Evolutionary conservation across 2,888 invertebrate genomes (phyloP), one percentile per base, ranked within the genome.

Genomic region (Noctua janthina): DNA sequence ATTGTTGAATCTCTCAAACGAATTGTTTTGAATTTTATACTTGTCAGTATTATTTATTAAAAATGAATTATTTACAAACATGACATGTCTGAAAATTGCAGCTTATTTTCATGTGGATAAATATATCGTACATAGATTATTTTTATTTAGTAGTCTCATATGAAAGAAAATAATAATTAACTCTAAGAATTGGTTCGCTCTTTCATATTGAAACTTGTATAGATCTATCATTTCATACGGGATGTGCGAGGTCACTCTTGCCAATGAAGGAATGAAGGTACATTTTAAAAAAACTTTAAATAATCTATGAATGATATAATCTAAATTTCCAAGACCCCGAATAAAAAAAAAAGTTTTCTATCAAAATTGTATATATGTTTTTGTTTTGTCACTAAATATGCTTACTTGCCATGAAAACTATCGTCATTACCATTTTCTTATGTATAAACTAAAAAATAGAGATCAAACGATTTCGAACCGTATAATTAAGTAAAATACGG

Each of bases 1-100:
- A 81, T 72, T 78, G 78, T 85, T 89, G 88, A 88, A 87, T 87
- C 89, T 83, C 81, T 77, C 62, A 51, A 81, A 73, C 79, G 1
- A 51, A 74, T 77, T 81, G 35, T 76, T 68, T 72, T 72, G 43
- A 70, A 39, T 70, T 76, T 81, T 77, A n/a, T n/a, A 73, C 64
- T 76, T 79, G 73, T 76, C 83, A 87, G 85, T 87, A 90, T 88
- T 89, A 86, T 84, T 81, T 86, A 76, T 81, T 76, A 35, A 73
- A 75, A 76, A 59, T 59, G n/a, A 13, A 59, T 82, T 68, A 68
- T 67, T 74, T 74, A 64, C 54, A 69, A 46, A 83, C 43, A 71
- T 46, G 8, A 23, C 17, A 66, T 74, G 35, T 35, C 20, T 1
- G 6, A 71, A 78, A 86, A 78, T 80, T 78, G 43, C 87, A 81